A percentile compares a stretch with the other conserved stretches of the same genome.
Conservation (phyloP, 2,113 vertebrate genomes). For the Ardeotis arabs region DNA sequence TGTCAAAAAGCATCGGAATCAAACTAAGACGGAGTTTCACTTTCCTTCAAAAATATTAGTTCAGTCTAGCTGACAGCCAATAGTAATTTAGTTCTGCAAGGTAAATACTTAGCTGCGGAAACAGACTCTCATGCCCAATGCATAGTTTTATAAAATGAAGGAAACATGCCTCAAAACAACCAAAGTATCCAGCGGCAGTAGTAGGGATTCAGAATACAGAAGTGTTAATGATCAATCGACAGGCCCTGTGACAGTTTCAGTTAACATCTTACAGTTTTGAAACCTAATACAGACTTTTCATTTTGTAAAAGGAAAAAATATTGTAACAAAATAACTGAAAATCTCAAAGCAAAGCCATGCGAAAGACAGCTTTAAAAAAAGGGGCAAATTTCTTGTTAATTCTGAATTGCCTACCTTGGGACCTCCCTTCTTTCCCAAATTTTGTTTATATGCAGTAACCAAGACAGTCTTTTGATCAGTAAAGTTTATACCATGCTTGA, state of each 20-base stretch:
- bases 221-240: neutral
- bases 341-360: neutral
- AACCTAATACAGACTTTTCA: neutral
- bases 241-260: neutral
- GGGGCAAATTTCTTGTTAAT: neutral
- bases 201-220: neutral
- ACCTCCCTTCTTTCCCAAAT: constrained; percentile 36
- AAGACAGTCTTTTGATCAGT: constrained; percentile 28
- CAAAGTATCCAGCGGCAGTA: neutral
- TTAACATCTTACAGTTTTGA: neutral
- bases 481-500: neutral
- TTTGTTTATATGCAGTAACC: constrained; percentile 5
- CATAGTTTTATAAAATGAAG: neutral
- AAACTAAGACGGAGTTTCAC: neutral
- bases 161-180: neutral
- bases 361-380: neutral
- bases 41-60: neutral
- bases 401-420: constrained; percentile 13
- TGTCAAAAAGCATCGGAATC: constrained; percentile 25
- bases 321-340: neutral
- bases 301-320: neutral
- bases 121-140: neutral
- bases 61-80: neutral
- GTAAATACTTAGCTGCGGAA: neutral
- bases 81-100: neutral